Evolutionary conservation across 2,113 vertebrate genomes (phyloP), one percentile per base, ranked within the genome.

Genomic region (Megaptera novaeangliae): DNA sequence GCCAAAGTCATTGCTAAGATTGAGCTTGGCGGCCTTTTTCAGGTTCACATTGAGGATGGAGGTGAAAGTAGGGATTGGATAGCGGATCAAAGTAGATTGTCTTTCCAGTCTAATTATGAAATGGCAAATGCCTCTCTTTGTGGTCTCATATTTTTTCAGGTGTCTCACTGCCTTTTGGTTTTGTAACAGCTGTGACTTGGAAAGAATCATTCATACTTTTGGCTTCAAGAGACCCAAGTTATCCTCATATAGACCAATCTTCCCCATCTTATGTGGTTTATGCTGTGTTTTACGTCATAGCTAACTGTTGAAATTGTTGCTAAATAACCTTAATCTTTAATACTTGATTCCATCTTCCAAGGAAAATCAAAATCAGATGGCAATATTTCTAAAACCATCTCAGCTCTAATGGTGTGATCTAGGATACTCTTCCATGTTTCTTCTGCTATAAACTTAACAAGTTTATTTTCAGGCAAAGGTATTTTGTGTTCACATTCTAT

Each of bases 151-250:
- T 34, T 52, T 93, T 95, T 95, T 72, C 96, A 97, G 80, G 59
- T 97, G 57, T 36, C 10, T 74, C 27, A 9, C 36, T 94, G 27
- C 4, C 0, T 82, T 95, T 44, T 94, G 92, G 46, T 86, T 97
- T 97, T 72, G 46, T 83, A 91, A 82, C 23, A 96, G 78, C 68
- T 98, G 44, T 94, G 80, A 61, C 88, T 95, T 91, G 59, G 90
- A 93, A 98, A 88, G 15, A 18, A 61, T 78, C 89, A 63, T 90
- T 89, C 57, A 80, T 81, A 34, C 13, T 92, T 80, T 75, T 80
- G 71, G 23, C 55, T 88, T 94, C 88, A 96, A 96, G 44, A 75
- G 96, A 85, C 31, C 85, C 34, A 86, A 85, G 36, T 31, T 80
- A 57, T 61, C 71, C 90, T 97, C 57, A 63, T 13, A 34, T 9